Percentiles rank a stretch among this genome's conserved stretches.
Conservation (phyloP, 2,888 invertebrate species). For the Mamestra brassicae region DNA sequence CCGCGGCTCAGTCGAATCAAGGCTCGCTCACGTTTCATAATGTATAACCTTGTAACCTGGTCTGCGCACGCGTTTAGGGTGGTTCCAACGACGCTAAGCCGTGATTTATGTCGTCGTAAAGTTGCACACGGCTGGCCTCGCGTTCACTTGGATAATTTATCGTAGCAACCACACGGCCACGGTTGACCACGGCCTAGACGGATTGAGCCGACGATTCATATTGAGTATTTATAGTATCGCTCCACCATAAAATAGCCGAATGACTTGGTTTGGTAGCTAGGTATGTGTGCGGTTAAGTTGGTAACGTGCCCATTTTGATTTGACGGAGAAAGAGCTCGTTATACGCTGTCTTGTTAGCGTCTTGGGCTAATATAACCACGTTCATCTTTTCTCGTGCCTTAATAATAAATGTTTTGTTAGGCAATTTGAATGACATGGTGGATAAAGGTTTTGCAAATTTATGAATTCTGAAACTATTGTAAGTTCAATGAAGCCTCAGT, state of each 20-base stretch:
- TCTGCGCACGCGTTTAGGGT: constrained; percentile 72
- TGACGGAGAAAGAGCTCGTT: constrained; percentile 22
- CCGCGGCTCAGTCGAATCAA: constrained; percentile 67
- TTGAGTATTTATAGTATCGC: constrained; percentile 69
- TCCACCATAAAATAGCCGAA: constrained; percentile 58
- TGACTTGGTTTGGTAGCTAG: constrained; percentile 32
- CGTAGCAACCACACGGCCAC: constrained; percentile 73
- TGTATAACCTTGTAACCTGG: constrained; percentile 72
- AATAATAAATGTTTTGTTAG: background rate
- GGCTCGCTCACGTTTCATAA: constrained; percentile 69
- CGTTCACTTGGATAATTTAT: constrained; percentile 90
- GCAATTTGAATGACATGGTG: background rate
- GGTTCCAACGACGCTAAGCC: constrained; percentile 79
- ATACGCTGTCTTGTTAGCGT: constrained; percentile 24
- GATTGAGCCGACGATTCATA: constrained; percentile 78
- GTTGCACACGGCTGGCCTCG: constrained; percentile 86
- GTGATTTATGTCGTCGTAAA: constrained; percentile 89
- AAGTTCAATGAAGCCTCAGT: background rate
- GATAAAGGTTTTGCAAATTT: background rate
- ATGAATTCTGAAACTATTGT: background rate
- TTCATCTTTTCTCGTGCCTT: background rate
- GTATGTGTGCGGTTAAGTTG: constrained; percentile 26
- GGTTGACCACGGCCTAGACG: constrained; percentile 83
- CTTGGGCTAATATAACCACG: background rate
- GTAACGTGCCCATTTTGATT: constrained; percentile 41